Conservation (phyloP, 1,140 invertebrate species). For the Zophobas morio region DNA sequence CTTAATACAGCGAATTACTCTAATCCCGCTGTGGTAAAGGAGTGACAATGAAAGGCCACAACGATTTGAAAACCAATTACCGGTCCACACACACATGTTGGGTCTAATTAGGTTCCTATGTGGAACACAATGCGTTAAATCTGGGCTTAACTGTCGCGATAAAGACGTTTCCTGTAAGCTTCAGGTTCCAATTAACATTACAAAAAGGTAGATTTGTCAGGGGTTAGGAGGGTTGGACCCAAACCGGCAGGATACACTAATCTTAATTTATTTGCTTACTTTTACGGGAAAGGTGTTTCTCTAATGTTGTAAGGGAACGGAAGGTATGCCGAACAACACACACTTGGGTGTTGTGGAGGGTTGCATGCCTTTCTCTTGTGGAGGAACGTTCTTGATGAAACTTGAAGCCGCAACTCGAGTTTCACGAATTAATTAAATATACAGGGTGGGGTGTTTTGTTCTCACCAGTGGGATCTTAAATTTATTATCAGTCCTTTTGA, state of each 20-base stretch:
- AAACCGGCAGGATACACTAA: not conserved
- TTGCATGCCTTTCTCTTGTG: not conserved
- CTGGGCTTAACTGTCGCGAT: conserved; percentile 24
- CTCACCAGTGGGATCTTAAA: too few species aligned
- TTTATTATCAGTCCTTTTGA: too few species aligned
- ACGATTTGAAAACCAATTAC: conserved; percentile 4
- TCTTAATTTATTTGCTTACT: not conserved
- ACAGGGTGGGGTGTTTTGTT: too few species aligned
- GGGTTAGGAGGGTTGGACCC: not conserved
- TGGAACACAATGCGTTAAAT: conserved; percentile 20
- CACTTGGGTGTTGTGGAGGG: not conserved
- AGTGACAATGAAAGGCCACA: not conserved
- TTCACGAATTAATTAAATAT: too few species aligned
- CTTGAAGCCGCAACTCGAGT: too few species aligned
- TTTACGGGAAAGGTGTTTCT: not conserved
- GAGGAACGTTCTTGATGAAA: too few species aligned
- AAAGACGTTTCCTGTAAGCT: conserved; percentile 28
- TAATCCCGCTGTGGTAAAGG: conserved; percentile 2
- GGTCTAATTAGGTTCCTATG: conserved; percentile 20
- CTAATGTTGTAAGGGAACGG: not conserved
- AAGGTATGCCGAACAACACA: not conserved
- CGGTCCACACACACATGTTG: conserved; percentile 26
- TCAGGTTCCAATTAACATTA: conserved; percentile 34
- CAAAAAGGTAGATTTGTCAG: conserved; percentile 23
- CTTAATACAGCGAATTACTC: conserved; percentile 21